Base-by-base conservation (phyloP, 2,888 invertebrate genomes). In the Acanthopleura granulata region DNA sequence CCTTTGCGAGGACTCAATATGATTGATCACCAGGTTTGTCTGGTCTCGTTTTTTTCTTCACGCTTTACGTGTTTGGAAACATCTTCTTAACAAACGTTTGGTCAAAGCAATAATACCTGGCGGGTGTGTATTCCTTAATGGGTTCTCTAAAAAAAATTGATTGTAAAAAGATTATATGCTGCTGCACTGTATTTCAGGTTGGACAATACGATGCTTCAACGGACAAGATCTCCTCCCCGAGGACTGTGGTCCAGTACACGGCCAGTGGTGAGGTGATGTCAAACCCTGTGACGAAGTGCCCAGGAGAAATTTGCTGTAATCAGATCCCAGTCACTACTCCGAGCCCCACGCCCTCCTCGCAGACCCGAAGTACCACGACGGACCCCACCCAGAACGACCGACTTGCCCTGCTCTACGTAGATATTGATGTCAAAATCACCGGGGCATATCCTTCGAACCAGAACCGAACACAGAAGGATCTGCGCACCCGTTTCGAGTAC, bases 351-450 rank as follows among this genome's bases (percentile, higher is more conserved):
- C 76, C 82, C 0, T 78, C 76, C 0, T 15, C 69, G n/a, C 30
- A 51, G 18, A 57, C 75, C 22, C 50, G 66, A 12, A 66, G 73
- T 9, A 77, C 75, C 3, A 80, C 83, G 18, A 73, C 50, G 12
- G 79, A 81, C 29, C 79, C 77, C 16, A 78, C 81, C 11, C 77
- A 75, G 22, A 77, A 76, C 3, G 81, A 78, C 3, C 75, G 78
- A 62, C 73, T 74, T 69, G 79, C 77, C 0, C 29, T 72, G 1
- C 76, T 81, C 16, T 76, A 73, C 29, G 85, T 85, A 76, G 79
- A 82, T n/a, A 49, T 57, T 6, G 79, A 77, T 49, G 83, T 86
- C 57, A 80, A 81, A 62, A 83, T 87, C 69, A 86, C 86, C 0
- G 86, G 86, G 0, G 82, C 84, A 18, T 85, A 75, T 75, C 62